Conservation (phyloP, 2,113 vertebrate species). For the Eira barbara region DNA sequence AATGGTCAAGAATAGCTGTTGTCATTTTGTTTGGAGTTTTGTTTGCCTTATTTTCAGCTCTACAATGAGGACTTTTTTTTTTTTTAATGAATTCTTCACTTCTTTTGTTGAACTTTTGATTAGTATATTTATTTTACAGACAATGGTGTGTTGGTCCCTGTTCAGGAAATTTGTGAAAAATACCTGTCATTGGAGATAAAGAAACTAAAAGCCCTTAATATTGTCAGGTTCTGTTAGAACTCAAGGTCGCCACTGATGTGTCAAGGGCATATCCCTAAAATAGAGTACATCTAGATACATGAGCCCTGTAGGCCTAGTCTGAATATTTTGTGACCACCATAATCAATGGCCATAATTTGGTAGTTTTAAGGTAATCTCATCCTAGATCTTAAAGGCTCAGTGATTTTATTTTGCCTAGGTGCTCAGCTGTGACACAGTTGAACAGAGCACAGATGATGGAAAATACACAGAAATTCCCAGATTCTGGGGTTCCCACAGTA, state of each 20-base stretch:
- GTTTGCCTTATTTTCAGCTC: not conserved
- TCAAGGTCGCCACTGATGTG: not conserved
- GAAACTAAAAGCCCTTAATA: not conserved
- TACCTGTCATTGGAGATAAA: not conserved
- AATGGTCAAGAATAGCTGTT: not conserved
- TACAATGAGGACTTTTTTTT: not conserved
- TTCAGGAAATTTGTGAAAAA: slow-evolving; percentile 18
- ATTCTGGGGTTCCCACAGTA: not conserved
- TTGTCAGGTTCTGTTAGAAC: slow-evolving; percentile 6
- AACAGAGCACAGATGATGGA: not conserved
- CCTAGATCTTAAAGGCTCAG: not conserved
- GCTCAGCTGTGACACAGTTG: not conserved
- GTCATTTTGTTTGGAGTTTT: not conserved
- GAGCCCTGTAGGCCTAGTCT: not conserved
- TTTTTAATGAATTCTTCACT: not conserved
- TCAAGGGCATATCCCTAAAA: not conserved
- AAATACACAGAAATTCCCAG: not conserved
- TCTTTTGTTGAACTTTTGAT: not conserved
- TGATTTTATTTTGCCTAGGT: slow-evolving; percentile 26
- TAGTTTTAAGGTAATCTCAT: slow-evolving; percentile 10
- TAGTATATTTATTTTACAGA: not conserved
- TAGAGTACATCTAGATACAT: not conserved
- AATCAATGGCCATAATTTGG: not conserved
- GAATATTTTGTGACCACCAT: not conserved
- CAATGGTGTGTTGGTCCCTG: not conserved